These are phyloP conservation scores for Climacteris rufus DNA, from an alignment of 2,113 vertebrate genomes.

Conservation along the genomic window DNA sequence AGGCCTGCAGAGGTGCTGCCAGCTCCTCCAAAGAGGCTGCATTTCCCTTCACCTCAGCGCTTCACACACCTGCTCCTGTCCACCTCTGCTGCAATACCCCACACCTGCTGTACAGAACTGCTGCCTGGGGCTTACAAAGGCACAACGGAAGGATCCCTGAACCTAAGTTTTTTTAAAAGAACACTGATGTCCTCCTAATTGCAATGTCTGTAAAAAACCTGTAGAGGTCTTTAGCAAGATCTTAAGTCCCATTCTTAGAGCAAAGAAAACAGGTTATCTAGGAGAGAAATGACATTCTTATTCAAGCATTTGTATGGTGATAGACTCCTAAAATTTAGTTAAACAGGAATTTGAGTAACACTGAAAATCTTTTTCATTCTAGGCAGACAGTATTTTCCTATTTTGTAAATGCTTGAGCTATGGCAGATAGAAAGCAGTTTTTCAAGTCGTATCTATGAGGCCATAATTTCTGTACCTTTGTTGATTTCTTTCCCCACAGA, in stretches of 20 bases:
- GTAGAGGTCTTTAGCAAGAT: not conserved
- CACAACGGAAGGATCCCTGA: not conserved
- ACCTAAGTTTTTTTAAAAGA: not conserved
- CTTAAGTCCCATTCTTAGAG: not conserved
- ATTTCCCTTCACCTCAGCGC: accelerated
- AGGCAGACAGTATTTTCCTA: not conserved
- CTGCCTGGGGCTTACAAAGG: not conserved
- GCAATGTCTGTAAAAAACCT: not conserved
- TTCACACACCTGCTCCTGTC: accelerated
- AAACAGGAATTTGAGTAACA: not conserved
- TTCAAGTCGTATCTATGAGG: not conserved
- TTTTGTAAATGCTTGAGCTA: not conserved
- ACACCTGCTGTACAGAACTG: not conserved
- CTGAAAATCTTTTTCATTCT: not conserved
- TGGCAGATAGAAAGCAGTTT: not conserved
- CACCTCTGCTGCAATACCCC: not conserved
- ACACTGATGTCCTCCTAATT: not conserved
- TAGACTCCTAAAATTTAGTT: not conserved
- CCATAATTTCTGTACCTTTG: not conserved
- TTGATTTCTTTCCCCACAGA: not conserved
- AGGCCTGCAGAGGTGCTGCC: not conserved
- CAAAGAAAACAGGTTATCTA: not conserved
- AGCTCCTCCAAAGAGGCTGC: not conserved
- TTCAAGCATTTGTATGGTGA: not conserved
- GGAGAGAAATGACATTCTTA: not conserved